Base-by-base conservation (phyloP, 2,888 invertebrate genomes). In the Tiphia femorata region DNA sequence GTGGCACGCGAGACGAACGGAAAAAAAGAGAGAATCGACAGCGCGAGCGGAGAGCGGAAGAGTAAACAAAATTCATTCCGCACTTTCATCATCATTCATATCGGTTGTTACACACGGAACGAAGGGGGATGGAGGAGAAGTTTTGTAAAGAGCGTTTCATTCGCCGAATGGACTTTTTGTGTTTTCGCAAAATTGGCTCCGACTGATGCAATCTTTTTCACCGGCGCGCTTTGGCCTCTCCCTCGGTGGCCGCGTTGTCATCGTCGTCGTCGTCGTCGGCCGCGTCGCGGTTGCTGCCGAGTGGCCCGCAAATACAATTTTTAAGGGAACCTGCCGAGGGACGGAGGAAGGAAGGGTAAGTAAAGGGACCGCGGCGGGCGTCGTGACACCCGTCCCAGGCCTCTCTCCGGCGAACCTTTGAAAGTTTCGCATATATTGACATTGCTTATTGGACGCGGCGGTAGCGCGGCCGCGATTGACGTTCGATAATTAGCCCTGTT, bases 401-500 rank as follows among this genome's bases (percentile, higher is more conserved):
- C n/a, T n/a, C n/a, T n/a, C n/a, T n/a, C n/a, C n/a, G n/a, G n/a
- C n/a, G n/a, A n/a, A n/a, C n/a, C 49, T 35, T 59, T 52, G 55
- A 46, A 58, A 55, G 43, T 50, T 48, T 40, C 40, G 37, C 27
- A 44, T 38, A 35, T 64, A 49, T 64, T 46, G 49, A 52, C 54
- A 35, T 25, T 40, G 53, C 23, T 49, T 50, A 57, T 59, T 27
- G 38, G 37, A 19, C 37, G 37, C 12, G 29, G 7, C 35, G 44
- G n/a, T 33, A n/a, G 33, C 14, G 17, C 16, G 40, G 54, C 41
- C 21, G 33, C 60, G 67, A 70, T 72, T 64, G 68, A 60, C 61
- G 74, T 69, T 70, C 69, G 75, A 75, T 77, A 75, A 78, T 78
- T 76, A 77, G 72, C 66, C 69, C 57, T 59, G 72, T 66, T 63